These are phyloP conservation scores for Abramis brama DNA, from an alignment of 2,113 vertebrate genomes.

Conservation along the genomic window DNA sequence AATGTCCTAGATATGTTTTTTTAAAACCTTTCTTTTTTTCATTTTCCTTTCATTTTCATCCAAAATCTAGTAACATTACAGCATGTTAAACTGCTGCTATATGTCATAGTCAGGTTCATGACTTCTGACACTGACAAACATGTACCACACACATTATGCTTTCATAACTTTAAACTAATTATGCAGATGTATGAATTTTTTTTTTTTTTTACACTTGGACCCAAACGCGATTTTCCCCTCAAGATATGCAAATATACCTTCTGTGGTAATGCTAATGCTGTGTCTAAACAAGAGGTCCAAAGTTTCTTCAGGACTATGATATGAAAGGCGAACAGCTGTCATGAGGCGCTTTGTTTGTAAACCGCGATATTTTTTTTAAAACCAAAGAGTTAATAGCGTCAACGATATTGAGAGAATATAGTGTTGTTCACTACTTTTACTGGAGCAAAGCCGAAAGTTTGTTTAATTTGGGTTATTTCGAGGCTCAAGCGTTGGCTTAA, in stretches of 20 bases:
- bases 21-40: no score
- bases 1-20: no score
- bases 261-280: background rate
- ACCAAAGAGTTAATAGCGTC: background rate
- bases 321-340: background rate
- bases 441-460: background rate
- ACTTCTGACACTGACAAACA: background rate
- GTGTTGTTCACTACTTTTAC: background rate
- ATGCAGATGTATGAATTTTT: background rate
- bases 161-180: background rate
- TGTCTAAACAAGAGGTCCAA: background rate
- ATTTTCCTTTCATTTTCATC: background rate
- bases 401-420: background rate
- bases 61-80: background rate
- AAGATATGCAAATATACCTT: background rate
- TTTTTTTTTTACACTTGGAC: no score
- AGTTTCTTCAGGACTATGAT: background rate
- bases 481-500: background rate
- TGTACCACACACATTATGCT: background rate
- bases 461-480: background rate
- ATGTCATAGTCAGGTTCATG: background rate
- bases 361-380: background rate
- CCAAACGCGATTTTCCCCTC: background rate
- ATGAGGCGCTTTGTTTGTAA: background rate
- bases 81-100: no score